Base-by-base conservation (phyloP, 2,797 vertebrate species). In the Acridotheres tristis region DNA sequence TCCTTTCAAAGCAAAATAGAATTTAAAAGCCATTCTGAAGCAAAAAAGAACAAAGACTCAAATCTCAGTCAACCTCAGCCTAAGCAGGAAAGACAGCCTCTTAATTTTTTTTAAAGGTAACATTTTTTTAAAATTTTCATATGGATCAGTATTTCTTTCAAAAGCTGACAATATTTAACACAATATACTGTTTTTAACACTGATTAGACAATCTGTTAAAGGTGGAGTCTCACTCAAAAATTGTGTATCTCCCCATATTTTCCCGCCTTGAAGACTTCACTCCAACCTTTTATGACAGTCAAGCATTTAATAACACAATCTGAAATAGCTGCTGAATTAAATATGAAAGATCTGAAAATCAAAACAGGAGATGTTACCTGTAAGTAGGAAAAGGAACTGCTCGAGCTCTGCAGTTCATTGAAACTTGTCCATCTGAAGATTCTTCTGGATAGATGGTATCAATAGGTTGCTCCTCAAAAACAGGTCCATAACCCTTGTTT, bases 391-490 rank as follows among this genome's bases (percentile, higher is more conserved):
- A 97, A 94, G 99, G 99, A 96, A 98, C 97, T 87, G 98, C 99
- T 85, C 98, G 98, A 32, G 99, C 99, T 75, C 98, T 98, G 97
- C 99, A 99, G 97, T 97, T 99, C 98, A 99, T 98, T 85, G 98
- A 98, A 96, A 99, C 98, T 97, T 99, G 99, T 89, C 98, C 98
- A 96, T 99, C 99, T 10, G 98, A 98, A 36, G 99, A 99, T 97
- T 99, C 99, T 96, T 99, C 99, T 4, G 99, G 99, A 97, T 99
- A 99, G 97, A 99, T 98, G 48, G 99, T 99, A 97, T 99, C 98
- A 66, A 98, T 98, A 34, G 99, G 99, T 89, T 99, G 99, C 91
- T 99, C 99, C 97, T 99, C 99, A 98, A 99, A 99, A 97, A 99
- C 98, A 0, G 99, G 99, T 76, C 99, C 99, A 77, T 98, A 99